phyloP scores from a whole-genome alignment of 2,888 invertebrate species.

The Volucella inflata region DNA sequence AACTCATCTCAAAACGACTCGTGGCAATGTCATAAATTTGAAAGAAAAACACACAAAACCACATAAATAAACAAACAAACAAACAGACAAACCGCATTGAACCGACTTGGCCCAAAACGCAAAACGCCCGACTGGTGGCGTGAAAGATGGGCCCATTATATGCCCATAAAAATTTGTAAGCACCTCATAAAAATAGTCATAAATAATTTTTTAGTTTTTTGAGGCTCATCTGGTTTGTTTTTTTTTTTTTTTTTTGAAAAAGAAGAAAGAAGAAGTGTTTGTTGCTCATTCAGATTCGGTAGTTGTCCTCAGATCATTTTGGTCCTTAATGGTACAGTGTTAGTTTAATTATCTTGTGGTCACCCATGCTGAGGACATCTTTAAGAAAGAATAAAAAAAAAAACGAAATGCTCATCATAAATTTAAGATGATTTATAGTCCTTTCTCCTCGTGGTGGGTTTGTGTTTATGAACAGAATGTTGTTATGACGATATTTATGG shows the following conservation, averaged over 20 bases:
- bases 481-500: conserved; percentile 72
- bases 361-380: conserved; percentile 69
- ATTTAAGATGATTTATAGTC: conserved; percentile 72
- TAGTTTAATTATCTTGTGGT: conserved; percentile 72
- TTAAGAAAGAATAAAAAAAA: conserved; percentile 30
- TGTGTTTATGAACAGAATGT: conserved; percentile 40
- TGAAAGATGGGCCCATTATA: conserved; percentile 82
- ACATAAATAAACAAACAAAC: conserved; percentile 62
- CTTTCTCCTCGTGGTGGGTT: conserved; percentile 26
- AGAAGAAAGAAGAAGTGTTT: conserved; percentile 64
- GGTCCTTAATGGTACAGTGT: conserved; percentile 63
- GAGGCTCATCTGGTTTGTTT: conserved; percentile 38
- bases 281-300: conserved; percentile 57
- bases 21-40: conserved; percentile 73
- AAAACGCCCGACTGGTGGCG: conserved; percentile 69
- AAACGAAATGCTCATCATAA: conserved; percentile 57
- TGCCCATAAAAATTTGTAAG: conserved; percentile 84
- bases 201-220: conserved; percentile 80
- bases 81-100: conserved; percentile 62
- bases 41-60: conserved; percentile 60
- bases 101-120: conserved; percentile 65
- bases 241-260: conserved; percentile 70
- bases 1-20: conserved; percentile 58
- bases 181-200: conserved; percentile 84
- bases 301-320: conserved; percentile 76